Evolutionary conservation across 2,113 vertebrate species (phyloP).

Genomic region (Nymphicus hollandicus): DNA sequence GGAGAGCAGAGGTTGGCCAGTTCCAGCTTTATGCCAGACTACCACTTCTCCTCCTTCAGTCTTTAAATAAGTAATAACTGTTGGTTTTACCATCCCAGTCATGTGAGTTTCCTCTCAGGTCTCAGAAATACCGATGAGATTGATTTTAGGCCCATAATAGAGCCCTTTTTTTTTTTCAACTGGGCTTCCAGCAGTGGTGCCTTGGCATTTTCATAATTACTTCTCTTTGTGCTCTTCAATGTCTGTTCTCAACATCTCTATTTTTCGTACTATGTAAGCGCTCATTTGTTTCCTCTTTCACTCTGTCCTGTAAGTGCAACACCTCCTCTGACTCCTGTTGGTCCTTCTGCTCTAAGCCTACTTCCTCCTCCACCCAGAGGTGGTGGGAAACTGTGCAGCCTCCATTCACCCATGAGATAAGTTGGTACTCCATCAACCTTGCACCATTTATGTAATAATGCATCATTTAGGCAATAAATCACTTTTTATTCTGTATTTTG

Average conservation of each 20-base stretch:
- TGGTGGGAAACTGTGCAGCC: not conserved
- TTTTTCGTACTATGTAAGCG: not conserved
- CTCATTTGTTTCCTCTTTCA: not conserved
- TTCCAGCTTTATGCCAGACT: not conserved
- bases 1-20: not conserved
- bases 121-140: not conserved
- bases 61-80: not conserved
- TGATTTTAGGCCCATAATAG: not conserved
- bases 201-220: not conserved
- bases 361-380: not conserved
- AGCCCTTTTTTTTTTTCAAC: not conserved
- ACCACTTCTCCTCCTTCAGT: not conserved
- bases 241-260: not conserved
- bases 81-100: not conserved
- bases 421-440: not conserved
- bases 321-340: not conserved
- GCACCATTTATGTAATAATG: not conserved
- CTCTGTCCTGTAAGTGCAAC: not conserved
- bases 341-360: not conserved
- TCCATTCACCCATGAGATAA: not conserved
- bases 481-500: not conserved
- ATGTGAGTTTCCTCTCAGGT: not conserved
- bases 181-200: not conserved
- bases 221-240: not conserved
- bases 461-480: not conserved